These are phyloP conservation scores for Xiphophorus birchmanni DNA, from an alignment of 2,797 vertebrate genomes.

Conservation along the genomic window DNA sequence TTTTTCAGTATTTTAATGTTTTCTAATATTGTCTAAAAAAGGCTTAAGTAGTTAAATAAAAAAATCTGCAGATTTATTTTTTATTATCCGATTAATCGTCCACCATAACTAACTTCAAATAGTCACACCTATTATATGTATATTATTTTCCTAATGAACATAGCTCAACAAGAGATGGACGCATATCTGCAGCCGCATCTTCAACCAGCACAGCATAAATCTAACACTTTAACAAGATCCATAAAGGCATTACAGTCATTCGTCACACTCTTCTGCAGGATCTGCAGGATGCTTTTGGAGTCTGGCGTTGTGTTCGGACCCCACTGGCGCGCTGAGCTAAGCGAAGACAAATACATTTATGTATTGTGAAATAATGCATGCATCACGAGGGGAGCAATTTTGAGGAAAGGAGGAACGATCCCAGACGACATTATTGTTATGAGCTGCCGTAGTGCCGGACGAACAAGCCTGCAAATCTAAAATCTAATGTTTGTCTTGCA, in stretches of 20 bases:
- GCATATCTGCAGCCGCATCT: not conserved
- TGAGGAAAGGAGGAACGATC: not conserved
- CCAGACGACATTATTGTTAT: not conserved
- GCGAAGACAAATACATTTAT: not conserved
- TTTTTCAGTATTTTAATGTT: too few relatives aligned
- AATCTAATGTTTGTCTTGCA: not conserved
- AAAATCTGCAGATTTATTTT: too few relatives aligned
- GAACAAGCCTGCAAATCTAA: not conserved
- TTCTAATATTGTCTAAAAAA: too few relatives aligned
- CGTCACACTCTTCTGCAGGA: not conserved
- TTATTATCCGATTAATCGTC: too few relatives aligned
- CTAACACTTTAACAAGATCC: not conserved
- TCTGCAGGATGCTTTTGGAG: not conserved
- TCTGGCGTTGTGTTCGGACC: not conserved
- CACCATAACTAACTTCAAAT: not conserved
- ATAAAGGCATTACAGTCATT: not conserved
- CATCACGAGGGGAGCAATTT: not conserved
- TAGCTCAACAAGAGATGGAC: not conserved
- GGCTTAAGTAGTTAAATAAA: too few relatives aligned
- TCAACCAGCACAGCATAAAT: not conserved
- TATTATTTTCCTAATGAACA: not conserved
- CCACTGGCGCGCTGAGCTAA: not conserved
- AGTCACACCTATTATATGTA: not conserved
- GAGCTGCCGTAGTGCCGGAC: not conserved
- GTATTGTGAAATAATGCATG: not conserved